Evolutionary conservation across 1,140 invertebrate species (phyloP).

Genomic region (Penaeus japonicus): DNA sequence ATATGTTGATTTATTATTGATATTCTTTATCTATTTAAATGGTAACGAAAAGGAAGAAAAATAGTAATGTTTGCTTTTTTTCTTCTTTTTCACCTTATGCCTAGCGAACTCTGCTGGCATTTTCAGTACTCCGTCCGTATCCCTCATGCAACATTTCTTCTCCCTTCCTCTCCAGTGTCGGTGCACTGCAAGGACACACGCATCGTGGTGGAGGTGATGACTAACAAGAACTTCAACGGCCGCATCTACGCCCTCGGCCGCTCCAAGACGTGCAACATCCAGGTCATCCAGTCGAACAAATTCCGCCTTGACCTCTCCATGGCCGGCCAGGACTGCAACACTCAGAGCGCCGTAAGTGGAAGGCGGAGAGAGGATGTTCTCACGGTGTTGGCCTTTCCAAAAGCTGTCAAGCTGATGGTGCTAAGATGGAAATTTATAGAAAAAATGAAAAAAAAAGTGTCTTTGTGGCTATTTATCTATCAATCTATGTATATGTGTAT

Average conservation of each 20-base stretch:
- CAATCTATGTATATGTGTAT: too few relatives aligned
- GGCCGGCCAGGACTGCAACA: slow-evolving; percentile 93
- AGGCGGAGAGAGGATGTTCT: background rate
- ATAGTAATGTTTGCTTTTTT: too few relatives aligned
- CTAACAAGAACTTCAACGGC: slow-evolving; percentile 93
- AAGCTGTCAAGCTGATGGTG: too few relatives aligned
- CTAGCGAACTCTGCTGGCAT: background rate
- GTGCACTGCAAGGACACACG: slow-evolving; percentile 94
- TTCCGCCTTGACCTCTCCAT: slow-evolving; percentile 92
- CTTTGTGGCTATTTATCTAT: too few relatives aligned
- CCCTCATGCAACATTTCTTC: background rate
- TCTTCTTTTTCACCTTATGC: too few relatives aligned
- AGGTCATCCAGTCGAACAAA: slow-evolving; percentile 89
- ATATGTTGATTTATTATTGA: too few relatives aligned
- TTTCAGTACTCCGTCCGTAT: background rate
- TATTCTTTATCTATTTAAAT: too few relatives aligned
- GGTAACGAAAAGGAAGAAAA: too few relatives aligned
- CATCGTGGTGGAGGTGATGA: slow-evolving; percentile 89
- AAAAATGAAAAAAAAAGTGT: too few relatives aligned
- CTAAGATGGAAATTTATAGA: too few relatives aligned
- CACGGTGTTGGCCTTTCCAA: background rate
- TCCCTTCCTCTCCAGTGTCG: slow-evolving; percentile 72
- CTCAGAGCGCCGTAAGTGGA: slow-evolving; percentile 66
- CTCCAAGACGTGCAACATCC: slow-evolving; percentile 93
- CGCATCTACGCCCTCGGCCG: slow-evolving; percentile 91